Base-by-base conservation (phyloP, 2,797 vertebrate genomes). In the Phoeniculus purpureus region DNA sequence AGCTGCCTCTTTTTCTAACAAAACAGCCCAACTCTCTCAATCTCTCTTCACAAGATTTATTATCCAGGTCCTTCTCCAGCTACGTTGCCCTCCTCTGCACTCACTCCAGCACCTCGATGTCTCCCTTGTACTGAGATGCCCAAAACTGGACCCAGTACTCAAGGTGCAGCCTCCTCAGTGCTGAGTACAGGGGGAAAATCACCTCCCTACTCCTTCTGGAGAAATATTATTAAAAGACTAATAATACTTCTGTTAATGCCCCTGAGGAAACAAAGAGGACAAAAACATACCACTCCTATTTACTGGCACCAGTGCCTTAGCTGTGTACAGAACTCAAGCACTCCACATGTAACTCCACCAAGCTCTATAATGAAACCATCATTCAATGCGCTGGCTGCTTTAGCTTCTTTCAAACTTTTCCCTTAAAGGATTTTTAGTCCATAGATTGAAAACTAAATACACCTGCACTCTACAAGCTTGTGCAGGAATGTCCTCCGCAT, bases 371-470 rank as follows among this genome's bases (percentile, higher is more conserved):
- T 47, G n/a, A 72, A 68, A 40, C 40, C 55, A 68, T 16, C 58
- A 81, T 37, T 93, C 85, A 85, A 81, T 25, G 43, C 6, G 1
- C 60, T 2, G 2, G 12, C 68, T 71, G 50, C 60, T 76, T 76
- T 67, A 58, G 15, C 14, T 86, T 71, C 67, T 90, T 62, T 48
- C 55, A 75, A n/a, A 37, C 23, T 74, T 45, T 31, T 74, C 45
- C 62, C 43, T 91, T 87, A 70, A 62, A 95, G 78, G 50, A 55
- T 85, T 92, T 89, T 84, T 54, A 91, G 76, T 74, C 71, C 55
- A 65, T 12, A 86, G 43, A 43, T 70, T 71, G 54, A 81, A 80
- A 93, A 66, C 31, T 72, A 86, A 80, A 89, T 67, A 54, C 25
- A 77, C 54, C 40, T 58, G 47, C 54, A 81, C 37, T 81, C 60